Base-by-base conservation (phyloP, 2,797 vertebrate genomes). In the Ptychadena robeensis region DNA sequence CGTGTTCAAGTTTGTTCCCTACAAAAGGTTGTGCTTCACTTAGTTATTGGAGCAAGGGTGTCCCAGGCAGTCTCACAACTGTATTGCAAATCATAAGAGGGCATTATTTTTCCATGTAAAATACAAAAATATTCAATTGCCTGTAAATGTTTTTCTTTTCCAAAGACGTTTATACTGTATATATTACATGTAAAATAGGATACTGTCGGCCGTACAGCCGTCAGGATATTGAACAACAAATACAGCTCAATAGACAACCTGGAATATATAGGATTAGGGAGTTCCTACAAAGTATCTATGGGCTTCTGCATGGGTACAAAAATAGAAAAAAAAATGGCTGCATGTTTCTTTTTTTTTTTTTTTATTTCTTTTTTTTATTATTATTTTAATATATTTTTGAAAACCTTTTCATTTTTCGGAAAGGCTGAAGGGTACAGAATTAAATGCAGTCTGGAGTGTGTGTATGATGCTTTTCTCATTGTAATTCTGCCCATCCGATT, bases 131-230 rank as follows among this genome's bases (percentile, higher is more conserved):
- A 82, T 83, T 80, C 73, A 71, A 44, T 72, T 75, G 34, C 86
- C 69, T 53, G 4, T 53, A 2, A 22, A 18, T 18, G 12, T 4
- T 44, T 44, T n/a, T n/a, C n/a, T n/a, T 76, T 88, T 79, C 75
- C 87, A 86, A 0, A 44, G 81, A 86, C 82, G 86, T 86, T 53
- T 89, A 80, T 73, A 35, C 76, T 88, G 87, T 84, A 83, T 70
- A 89, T 86, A 80, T 86, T 89, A 80, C 86, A 90, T 92, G 86
- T 92, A 91, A 91, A 94, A 93, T 94, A 93, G 92, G 86, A 59
- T 86, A 27, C 86, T 90, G 81, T 82, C 85, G 88, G 88, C 88
- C 87, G 79, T 67, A 74, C 82, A 64, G 74, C 37, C 0, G 31
- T 81, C 85, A 83, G 64, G 69, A 59, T 81, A 63, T 44, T 48